Evolutionary conservation across 2,797 vertebrate species (phyloP).

Genomic region (Ctenochaetus hawaiiensis): DNA sequence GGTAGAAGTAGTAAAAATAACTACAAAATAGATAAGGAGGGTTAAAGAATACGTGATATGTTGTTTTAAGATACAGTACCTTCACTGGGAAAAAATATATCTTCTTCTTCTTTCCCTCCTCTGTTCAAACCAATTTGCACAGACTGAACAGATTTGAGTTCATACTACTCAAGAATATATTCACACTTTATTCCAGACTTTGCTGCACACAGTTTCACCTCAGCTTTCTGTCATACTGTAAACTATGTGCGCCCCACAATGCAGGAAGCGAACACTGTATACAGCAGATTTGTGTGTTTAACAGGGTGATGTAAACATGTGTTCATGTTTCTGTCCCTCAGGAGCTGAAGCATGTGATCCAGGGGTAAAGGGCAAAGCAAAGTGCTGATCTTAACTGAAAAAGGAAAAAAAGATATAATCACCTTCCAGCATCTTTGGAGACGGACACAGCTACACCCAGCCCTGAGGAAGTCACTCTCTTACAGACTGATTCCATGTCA

Average conservation of each 20-base stretch:
- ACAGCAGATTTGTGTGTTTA: background rate
- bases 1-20: background rate
- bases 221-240: background rate
- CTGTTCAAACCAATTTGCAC: background rate
- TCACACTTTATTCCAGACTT: background rate
- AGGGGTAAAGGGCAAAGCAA: background rate
- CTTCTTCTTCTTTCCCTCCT: background rate
- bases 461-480: constrained; percentile 86
- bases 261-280: background rate
- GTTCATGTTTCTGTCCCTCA: background rate
- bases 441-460: constrained; percentile 92
- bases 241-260: background rate
- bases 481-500: constrained; percentile 94
- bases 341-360: background rate
- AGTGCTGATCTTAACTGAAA: background rate
- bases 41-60: too few relatives aligned
- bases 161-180: background rate
- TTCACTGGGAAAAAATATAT: background rate
- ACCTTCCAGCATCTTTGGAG: constrained; percentile 97
- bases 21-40: background rate
- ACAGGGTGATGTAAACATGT: background rate
- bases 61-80: background rate
- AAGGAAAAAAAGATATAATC: constrained; percentile 26
- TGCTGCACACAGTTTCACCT: background rate
- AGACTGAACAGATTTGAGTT: background rate